A percentile compares a stretch with the other conserved stretches of the same genome.
These are phyloP conservation scores for Cavia aperea DNA, from an alignment of 2,113 vertebrate species.

Conservation along the genomic window DNA sequence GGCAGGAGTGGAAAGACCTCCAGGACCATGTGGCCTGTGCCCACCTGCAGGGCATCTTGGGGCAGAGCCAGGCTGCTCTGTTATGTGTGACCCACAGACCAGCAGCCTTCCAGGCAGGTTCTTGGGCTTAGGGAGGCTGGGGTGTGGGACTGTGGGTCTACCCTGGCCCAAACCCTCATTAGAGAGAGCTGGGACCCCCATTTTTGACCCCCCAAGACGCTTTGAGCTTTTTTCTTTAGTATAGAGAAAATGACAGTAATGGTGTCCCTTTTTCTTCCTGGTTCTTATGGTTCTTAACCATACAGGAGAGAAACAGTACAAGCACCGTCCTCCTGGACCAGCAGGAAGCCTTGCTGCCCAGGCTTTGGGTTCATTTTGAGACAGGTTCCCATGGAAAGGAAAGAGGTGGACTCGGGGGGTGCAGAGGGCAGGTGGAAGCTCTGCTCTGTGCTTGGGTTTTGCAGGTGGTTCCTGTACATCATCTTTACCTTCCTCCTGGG, in stretches of 20 bases:
- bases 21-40: neutral
- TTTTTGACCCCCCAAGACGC: no score
- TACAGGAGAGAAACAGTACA: neutral
- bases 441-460: constrained; percentile 56
- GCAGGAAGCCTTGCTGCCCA: neutral
- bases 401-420: neutral
- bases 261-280: neutral
- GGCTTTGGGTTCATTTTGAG: neutral
- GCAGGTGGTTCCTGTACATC: constrained; percentile 98
- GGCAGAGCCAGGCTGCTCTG: neutral
- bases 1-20: neutral
- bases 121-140: neutral
- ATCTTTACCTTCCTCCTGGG: constrained; percentile 95
- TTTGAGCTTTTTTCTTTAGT: constrained; percentile 4
- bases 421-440: neutral
- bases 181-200: neutral
- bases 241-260: neutral
- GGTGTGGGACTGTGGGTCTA: neutral
- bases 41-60: neutral
- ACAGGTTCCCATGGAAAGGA: neutral
- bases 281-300: neutral
- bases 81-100: neutral
- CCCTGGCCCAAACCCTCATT: neutral
- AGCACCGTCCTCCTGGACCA: neutral
- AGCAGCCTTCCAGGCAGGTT: neutral